These are phyloP conservation scores for Lamellibrachia satsuma DNA, from an alignment of 2,888 invertebrate genomes.

Conservation along the genomic window DNA sequence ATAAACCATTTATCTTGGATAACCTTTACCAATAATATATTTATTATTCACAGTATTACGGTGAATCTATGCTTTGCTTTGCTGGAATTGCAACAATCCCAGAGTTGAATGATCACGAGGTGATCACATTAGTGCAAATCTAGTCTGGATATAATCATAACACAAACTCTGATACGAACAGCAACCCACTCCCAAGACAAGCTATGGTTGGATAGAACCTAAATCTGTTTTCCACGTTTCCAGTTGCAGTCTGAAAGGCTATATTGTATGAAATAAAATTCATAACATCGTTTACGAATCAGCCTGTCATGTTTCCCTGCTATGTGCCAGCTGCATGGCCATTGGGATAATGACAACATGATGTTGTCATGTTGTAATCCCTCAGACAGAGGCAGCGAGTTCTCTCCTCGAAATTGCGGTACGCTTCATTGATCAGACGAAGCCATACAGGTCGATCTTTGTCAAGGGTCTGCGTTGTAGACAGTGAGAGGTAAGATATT, in stretches of 20 bases:
- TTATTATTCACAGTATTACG: not conserved
- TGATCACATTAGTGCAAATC: not conserved
- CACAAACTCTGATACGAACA: not conserved
- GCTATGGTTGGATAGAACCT: not conserved
- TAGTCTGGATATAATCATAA: not conserved
- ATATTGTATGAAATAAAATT: slow-evolving; percentile 3
- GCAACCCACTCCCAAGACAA: not conserved
- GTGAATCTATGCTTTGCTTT: not conserved
- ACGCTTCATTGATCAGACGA: no score
- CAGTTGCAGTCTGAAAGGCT: not conserved
- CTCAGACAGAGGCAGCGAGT: no score
- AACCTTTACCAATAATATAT: not conserved
- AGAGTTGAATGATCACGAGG: not conserved
- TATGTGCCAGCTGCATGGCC: not conserved
- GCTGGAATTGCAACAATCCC: not conserved
- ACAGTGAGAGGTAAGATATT: no score
- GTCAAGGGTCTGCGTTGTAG: no score
- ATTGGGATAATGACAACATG: no score
- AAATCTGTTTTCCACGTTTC: not conserved
- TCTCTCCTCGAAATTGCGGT: no score
- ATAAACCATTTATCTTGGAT: not conserved
- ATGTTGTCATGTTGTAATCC: no score
- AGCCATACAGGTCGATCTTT: no score
- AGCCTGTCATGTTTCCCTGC: not conserved
- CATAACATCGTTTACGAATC: not conserved